phyloP scores from a whole-genome alignment of 2,888 invertebrate genomes.

The Mechanitis mazaeus region DNA sequence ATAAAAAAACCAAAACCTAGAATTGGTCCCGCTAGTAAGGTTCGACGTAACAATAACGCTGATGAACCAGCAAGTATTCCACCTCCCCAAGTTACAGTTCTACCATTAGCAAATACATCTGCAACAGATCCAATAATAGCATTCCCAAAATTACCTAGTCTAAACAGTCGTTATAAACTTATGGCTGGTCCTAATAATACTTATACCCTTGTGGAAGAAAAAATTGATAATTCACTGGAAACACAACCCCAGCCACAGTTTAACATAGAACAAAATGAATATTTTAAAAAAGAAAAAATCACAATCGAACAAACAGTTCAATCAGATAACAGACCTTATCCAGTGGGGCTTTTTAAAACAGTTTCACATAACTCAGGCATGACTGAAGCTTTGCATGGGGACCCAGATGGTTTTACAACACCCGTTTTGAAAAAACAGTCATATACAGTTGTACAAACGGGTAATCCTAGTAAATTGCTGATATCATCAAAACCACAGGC shows the following conservation, averaged over 20 bases:
- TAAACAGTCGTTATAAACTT: slow-evolving; percentile 58
- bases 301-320: slow-evolving; percentile 12
- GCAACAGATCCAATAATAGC: slow-evolving; percentile 38
- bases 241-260: neutral
- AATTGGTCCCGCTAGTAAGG: slow-evolving; percentile 64
- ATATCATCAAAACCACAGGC: slow-evolving; percentile 62
- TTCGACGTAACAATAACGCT: slow-evolving; percentile 35
- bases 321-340: slow-evolving; percentile 49
- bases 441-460: slow-evolving; percentile 65
- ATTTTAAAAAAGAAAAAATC: slow-evolving; percentile 17
- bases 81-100: slow-evolving; percentile 18
- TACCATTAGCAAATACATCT: neutral
- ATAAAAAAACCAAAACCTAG: slow-evolving; percentile 45
- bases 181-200: slow-evolving; percentile 65
- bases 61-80: slow-evolving; percentile 17
- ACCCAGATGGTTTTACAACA: slow-evolving; percentile 46
- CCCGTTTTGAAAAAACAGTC: slow-evolving; percentile 67
- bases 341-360: slow-evolving; percentile 64
- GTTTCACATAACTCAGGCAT: slow-evolving; percentile 40
- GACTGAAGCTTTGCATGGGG: slow-evolving; percentile 27
- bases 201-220: slow-evolving; percentile 57
- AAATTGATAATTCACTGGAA: slow-evolving; percentile 29
- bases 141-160: slow-evolving; percentile 46
- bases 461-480: slow-evolving; percentile 63
- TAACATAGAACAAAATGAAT: neutral